Percentiles rank a stretch among this genome's conserved stretches.
phyloP scores from a whole-genome alignment of 2,797 vertebrate species.

The Mastacembelus armatus region DNA sequence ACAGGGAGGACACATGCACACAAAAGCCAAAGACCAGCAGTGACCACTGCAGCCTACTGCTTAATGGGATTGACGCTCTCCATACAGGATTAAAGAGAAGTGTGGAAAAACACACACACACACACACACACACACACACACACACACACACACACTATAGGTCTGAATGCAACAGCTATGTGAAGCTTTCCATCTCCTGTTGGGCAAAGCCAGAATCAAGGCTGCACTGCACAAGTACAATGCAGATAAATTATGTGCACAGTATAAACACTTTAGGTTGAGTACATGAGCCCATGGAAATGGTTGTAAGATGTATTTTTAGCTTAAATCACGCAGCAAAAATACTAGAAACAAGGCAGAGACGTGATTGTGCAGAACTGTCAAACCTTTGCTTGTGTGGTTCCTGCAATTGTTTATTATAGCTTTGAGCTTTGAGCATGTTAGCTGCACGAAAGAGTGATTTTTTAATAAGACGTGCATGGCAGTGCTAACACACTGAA shows the following conservation, averaged over 20 bases:
- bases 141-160: too few relatives aligned
- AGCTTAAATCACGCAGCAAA: too few relatives aligned
- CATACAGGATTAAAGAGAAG: constrained; percentile 71
- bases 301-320: too few relatives aligned
- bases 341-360: too few relatives aligned
- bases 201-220: constrained; percentile 27
- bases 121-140: not conserved
- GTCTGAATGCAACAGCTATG: too few relatives aligned
- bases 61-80: constrained; percentile 73
- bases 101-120: constrained; percentile 38
- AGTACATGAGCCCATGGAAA: constrained; percentile 11
- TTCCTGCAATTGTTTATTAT: too few relatives aligned
- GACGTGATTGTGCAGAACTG: too few relatives aligned
- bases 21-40: constrained; percentile 23
- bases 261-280: constrained; percentile 51
- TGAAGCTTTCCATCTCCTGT: not conserved
- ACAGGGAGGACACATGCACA: constrained; percentile 22
- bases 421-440: too few relatives aligned
- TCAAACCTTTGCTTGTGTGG: too few relatives aligned
- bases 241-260: constrained; percentile 45
- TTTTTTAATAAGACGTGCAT: too few relatives aligned
- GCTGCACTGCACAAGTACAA: constrained; percentile 14
- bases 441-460: too few relatives aligned
- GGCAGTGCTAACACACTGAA: constrained; percentile 12
- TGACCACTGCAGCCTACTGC: constrained; percentile 42